Evolutionary conservation across 2,888 invertebrate species (phyloP).

Genomic region (Caenorhabditis imperialis): DNA sequence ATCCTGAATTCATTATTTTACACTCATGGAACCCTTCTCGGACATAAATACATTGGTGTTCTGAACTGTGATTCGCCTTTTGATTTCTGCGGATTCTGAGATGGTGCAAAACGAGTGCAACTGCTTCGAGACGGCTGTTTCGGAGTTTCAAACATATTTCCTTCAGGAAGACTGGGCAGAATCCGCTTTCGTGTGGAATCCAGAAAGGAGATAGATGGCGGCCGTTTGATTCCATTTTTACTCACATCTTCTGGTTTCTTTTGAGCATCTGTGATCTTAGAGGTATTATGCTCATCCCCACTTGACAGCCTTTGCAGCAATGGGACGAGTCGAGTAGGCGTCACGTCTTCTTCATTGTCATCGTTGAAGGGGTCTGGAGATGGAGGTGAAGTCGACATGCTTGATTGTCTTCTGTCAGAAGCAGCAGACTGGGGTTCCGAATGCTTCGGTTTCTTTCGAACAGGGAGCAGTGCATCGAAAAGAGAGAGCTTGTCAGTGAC

Average conservation of each 20-base stretch:
- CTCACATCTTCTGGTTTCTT: too few species aligned
- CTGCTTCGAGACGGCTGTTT: background rate
- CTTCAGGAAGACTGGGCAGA: background rate
- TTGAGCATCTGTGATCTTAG: background rate
- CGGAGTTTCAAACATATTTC: constrained; percentile 10
- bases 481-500: constrained; percentile 11
- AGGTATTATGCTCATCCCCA: constrained; percentile 8
- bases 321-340: background rate
- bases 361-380: constrained; percentile 26
- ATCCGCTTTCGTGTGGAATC: too few species aligned
- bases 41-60: too few species aligned
- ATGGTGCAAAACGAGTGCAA: too few species aligned
- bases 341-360: constrained; percentile 19
- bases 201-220: background rate
- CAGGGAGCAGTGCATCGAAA: constrained; percentile 22
- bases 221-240: constrained; percentile 5
- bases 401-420: too few species aligned
- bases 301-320: constrained; percentile 15
- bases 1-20: too few species aligned
- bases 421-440: too few species aligned
- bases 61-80: too few species aligned
- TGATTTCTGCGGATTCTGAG: too few species aligned
- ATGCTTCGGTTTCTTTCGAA: background rate
- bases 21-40: too few species aligned
- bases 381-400: background rate